Base-by-base conservation (phyloP, 2,113 vertebrate genomes). In the Sinocyclocheilus rhinocerous region DNA sequence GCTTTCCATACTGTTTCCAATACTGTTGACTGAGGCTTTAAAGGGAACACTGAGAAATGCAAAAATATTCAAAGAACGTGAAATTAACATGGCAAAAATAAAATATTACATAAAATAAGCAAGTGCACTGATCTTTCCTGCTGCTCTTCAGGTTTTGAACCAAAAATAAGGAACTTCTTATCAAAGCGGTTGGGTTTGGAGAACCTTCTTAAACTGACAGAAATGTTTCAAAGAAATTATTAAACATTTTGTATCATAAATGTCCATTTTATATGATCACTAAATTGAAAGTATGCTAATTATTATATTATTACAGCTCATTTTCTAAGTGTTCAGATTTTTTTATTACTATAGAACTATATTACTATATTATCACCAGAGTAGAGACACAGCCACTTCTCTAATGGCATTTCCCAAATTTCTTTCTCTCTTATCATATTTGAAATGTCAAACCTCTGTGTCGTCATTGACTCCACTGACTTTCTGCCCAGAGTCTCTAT, bases 1-100 rank as follows among this genome's bases (percentile, higher is more conserved):
- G 91, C 93, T 0, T 89, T 92, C 94, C 95, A 95, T 18, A 97
- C n/a, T n/a, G n/a, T n/a, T n/a, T n/a, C n/a, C 2, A 86, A 96
- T 92, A 39, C 24, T 87, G 73, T 67, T 67, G 85, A 97, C 83
- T 50, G 88, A 88, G 0, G 90, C 92, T 86, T 95, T 96, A 81
- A 97, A 97, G 76, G 94, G 87, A 82, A 87, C 22, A 24, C 96
- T 96, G 87, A 72, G 94, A 92, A 36, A 55, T 85, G 86, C 86
- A 83, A 16, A 81, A 13, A 80, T 85, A 26, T 24, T 12, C 6
- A 59, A 22, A 76, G n/a, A 70, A 80, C 1, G 57, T 84, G 5
- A 7, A 65, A 70, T 77, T 57, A 6, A 33, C 10, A 59, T 33
- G 2, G 4, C 26, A 26, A 9, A 42, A n/a, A 42, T 9, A 7